Base-by-base conservation (phyloP, 2,797 vertebrate genomes). In the Acanthornis magna region DNA sequence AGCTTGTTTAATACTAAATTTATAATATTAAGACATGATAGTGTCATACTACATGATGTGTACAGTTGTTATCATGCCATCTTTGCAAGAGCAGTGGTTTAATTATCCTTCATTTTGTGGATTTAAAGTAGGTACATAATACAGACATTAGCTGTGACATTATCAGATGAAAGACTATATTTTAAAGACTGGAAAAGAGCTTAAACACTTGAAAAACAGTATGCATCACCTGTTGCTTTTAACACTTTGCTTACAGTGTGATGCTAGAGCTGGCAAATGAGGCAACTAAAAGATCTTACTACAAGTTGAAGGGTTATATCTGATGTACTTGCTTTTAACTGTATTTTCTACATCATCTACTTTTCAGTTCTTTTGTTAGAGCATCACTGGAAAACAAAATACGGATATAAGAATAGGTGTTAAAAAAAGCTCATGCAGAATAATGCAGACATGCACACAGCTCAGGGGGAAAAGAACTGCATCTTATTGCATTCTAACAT, bases 321-420 rank as follows among this genome's bases (percentile, higher is more conserved):
- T 68, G 40, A 80, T 43, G 55, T 76, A 62, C 43, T 89, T 87
- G 84, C 70, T 84, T 78, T 81, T 45, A 95, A 81, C 7, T 96
- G 38, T 38, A 79, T 30, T 96, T 78, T 88, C 61, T 91, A 93
- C 42, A 85, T 79, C 40, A 77, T 53, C 60, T 54, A 34, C 17
- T 93, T 95, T 92, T 79, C 51, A 93, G 45, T 63, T 85, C 55
- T 93, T 74, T 95, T 80, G 67, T 90, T 87, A 96, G 26, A 89
- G 40, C 75, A 91, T 14, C 80, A 95, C 40, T 88, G 63, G 54
- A 85, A 93, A 93, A 89, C 73, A 93, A 91, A 87, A 85, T 34
- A 94, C 5, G 26, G 34, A 60, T 86, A 26, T 43, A 86, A 74
- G 63, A 96, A 87, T 1, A 70, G 11, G 12, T 83, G 10, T 85